Base-by-base conservation (phyloP, 2,113 vertebrate species). In the Nettapus auritus region DNA sequence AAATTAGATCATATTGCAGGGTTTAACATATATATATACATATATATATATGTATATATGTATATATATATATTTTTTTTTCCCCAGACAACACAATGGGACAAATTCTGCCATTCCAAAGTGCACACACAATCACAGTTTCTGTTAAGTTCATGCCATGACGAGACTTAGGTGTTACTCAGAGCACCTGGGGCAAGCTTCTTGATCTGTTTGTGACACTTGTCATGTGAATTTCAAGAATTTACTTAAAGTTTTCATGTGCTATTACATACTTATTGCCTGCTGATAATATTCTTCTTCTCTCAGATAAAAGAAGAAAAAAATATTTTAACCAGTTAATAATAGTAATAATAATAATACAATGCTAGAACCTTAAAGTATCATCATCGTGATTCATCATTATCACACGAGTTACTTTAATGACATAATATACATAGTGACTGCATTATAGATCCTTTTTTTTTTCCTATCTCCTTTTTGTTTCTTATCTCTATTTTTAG, bases 1-100 rank as follows among this genome's bases (percentile, higher is more conserved):
- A 93, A 95, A 94, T 91, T 88, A 96, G 94, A 90, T 34, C 36
- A 73, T 40, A 74, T 76, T 89, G 57, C 38, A 90, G 9, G 9
- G 4, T 69, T 79, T 84, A 40, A 69, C 82, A 20, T 16, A n/a
- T n/a, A n/a, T n/a, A n/a, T n/a, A n/a, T n/a, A n/a, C n/a, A n/a
- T n/a, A n/a, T n/a, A n/a, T n/a, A n/a, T n/a, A n/a, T n/a, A n/a
- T n/a, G n/a, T n/a, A n/a, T n/a, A n/a, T n/a, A n/a, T n/a, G n/a
- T n/a, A n/a, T n/a, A n/a, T n/a, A n/a, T n/a, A n/a, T n/a, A n/a
- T n/a, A n/a, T n/a, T n/a, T 84, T 93, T 74, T 48, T 74, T 48
- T 70, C 59, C 86, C 55, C 21, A 88, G 44, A 85, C 21, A 80
- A 21, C 60, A 74, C 9, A 12, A 73, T 33, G 53, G 28, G 22